Evolutionary conservation across 2,113 vertebrate genomes (phyloP), one percentile per base, ranked within the genome.

Genomic region (Thamnaconus septentrionalis): DNA sequence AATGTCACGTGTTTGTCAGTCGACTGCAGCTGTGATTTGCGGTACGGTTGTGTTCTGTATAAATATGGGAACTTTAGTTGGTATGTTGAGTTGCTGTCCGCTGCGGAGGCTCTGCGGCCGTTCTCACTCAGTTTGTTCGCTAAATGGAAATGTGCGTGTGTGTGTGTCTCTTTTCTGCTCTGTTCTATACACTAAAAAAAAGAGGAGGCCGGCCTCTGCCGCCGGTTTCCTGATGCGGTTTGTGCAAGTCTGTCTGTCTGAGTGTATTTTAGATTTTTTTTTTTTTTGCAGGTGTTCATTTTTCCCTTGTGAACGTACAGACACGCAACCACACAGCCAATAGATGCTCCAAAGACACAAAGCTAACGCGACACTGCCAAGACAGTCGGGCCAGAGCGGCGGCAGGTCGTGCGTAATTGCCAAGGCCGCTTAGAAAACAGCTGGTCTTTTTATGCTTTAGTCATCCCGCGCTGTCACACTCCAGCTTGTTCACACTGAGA

Each of bases 21-120:
- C 92, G 93, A 93, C 93, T 92, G 89, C 95, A 95, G 95, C 95
- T 96, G 96, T 97, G 96, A 95, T 93, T 95, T 93, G 91, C 93
- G 94, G 93, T 95, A 94, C 94, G 95, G 93, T 95, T 96, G 94
- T 96, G 92, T 80, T 94, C 91, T 93, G 92, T 94, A 93, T 90
- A 93, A 79, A 81, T 87, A 83, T 72, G 62, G 80, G 91, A 92
- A 82, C 86, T 93, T 90, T 92, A 88, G 85, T 85, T 87, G 86
- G 71, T 78, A 74, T 78, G 77, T 85, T 76, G 48, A 72, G 77
- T 85, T 67, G 73, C 73, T 81, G 65, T 87, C 68, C 63, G 69
- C 86, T 72, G 72, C 79, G 71, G 86, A 64, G 87, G 83, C n/a
- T 76, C 75, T 69, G 68, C 85, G 74, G 71, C 78, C 61, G 69